phyloP scores from a whole-genome alignment of 2,797 vertebrate genomes.

The Staurois parvus region DNA sequence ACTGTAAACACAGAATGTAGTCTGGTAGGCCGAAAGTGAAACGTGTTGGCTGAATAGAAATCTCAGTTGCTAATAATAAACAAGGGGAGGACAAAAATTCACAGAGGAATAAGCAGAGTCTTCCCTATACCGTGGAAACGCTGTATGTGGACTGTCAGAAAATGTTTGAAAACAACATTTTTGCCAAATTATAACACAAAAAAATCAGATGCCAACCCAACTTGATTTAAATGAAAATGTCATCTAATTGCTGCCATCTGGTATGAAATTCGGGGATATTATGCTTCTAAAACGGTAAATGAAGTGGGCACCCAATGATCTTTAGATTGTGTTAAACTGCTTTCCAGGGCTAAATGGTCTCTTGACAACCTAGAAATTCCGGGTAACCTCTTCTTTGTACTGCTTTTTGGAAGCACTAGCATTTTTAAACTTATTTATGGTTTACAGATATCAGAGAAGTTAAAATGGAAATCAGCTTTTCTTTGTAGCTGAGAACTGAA shows the following conservation, averaged over 20 bases:
- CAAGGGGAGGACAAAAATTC: neutral
- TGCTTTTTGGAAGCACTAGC: neutral
- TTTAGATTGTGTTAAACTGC: neutral
- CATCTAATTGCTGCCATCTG: neutral
- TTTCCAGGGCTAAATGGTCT: neutral
- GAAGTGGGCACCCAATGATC: neutral
- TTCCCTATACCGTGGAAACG: slow-evolving; percentile 36
- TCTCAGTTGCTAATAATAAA: neutral
- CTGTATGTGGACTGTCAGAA: neutral
- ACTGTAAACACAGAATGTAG: slow-evolving; percentile 46
- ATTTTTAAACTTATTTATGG: neutral
- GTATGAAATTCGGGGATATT: neutral
- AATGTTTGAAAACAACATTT: neutral
- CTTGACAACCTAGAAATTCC: neutral
- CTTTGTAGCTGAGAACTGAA: neutral
- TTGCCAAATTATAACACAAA: neutral
- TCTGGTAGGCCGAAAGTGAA: slow-evolving; percentile 22
- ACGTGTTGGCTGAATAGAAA: slow-evolving; percentile 6
- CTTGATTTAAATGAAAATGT: slow-evolving; percentile 5
- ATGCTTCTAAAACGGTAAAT: neutral
- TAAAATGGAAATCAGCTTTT: slow-evolving; percentile 4
- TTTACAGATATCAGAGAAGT: neutral
- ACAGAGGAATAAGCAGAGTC: slow-evolving; percentile 20
- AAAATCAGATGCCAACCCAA: neutral
- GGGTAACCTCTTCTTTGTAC: neutral